Percentiles rank a stretch among this genome's conserved stretches.
phyloP scores from a whole-genome alignment of 2,113 vertebrate genomes.

The Oriolus oriolus region DNA sequence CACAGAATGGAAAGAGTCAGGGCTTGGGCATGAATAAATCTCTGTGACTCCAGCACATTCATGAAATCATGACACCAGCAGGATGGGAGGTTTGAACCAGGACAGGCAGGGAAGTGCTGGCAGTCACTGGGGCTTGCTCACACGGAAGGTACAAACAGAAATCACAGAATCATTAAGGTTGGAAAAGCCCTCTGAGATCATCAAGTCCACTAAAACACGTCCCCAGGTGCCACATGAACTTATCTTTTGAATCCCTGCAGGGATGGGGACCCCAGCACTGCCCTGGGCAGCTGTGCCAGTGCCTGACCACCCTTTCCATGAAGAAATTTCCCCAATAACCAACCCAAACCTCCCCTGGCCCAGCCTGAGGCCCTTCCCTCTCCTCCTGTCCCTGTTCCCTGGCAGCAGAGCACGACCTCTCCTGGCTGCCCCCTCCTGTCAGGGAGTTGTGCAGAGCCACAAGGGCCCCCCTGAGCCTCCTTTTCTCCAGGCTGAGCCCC shows the following conservation, averaged over 20 bases:
- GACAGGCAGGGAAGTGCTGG: not conserved
- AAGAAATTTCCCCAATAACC: not conserved
- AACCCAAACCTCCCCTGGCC: not conserved
- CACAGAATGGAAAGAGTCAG: not conserved
- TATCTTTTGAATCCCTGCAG: accelerated
- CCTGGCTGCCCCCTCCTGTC: not conserved
- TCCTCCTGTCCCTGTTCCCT: not conserved
- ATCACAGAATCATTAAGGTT: not conserved
- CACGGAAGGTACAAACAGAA: not conserved
- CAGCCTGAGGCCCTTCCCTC: accelerated
- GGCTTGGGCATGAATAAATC: not conserved
- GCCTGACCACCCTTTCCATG: not conserved
- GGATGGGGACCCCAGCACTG: not conserved
- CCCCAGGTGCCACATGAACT: not conserved
- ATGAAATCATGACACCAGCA: not conserved
- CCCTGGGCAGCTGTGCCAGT: not conserved
- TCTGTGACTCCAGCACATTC: not conserved
- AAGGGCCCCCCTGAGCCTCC: not conserved
- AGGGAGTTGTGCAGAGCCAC: not conserved
- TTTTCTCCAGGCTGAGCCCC: not conserved
- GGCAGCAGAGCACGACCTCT: accelerated
- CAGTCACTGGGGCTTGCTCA: not conserved
- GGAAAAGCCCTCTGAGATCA: not conserved
- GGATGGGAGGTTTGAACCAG: not conserved
- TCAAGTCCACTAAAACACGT: not conserved